Conservation (phyloP, 37 sponge, comb jelly and placozoan species). For the Mnemiopsis leidyi region DNA sequence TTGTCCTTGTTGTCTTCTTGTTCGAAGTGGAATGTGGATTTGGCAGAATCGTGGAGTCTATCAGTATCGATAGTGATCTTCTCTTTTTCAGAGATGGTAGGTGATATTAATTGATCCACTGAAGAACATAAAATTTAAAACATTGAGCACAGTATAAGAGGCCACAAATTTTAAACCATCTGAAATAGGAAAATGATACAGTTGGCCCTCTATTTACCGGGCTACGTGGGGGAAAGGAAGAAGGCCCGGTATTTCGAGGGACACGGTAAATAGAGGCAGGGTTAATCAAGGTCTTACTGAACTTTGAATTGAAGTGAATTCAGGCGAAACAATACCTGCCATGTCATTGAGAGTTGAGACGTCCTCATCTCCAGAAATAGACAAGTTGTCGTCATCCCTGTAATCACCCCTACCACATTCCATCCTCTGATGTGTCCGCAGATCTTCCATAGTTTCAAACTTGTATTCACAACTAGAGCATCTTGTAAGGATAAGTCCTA, state of each 20-base stretch:
- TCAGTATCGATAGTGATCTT: not conserved
- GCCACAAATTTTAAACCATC: no score
- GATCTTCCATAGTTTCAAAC: constrained; percentile 47
- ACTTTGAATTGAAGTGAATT: not conserved
- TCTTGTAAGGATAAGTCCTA: not conserved
- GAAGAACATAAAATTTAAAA: no score
- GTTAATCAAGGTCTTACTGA: no score
- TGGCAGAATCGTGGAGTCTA: not conserved
- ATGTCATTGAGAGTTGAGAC: not conserved
- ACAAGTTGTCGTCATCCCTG: constrained; percentile 24
- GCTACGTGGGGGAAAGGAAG: no score
- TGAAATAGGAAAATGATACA: no score
- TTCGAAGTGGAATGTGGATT: constrained; percentile 17
- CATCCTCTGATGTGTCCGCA: constrained; percentile 4
- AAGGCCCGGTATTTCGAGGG: no score
- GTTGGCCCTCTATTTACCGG: no score
- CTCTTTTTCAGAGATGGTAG: not conserved
- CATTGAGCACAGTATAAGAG: no score
- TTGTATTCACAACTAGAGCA: constrained; percentile 53
- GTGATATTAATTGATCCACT: not conserved
- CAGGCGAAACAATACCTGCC: no score
- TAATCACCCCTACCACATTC: not conserved
- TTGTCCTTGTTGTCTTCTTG: constrained; percentile 55
- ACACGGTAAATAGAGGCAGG: no score
- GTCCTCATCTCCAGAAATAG: constrained; percentile 60